Evolutionary conservation across 2,113 vertebrate species (phyloP), one percentile per base, ranked within the genome.

Genomic region (Promerops cafer): DNA sequence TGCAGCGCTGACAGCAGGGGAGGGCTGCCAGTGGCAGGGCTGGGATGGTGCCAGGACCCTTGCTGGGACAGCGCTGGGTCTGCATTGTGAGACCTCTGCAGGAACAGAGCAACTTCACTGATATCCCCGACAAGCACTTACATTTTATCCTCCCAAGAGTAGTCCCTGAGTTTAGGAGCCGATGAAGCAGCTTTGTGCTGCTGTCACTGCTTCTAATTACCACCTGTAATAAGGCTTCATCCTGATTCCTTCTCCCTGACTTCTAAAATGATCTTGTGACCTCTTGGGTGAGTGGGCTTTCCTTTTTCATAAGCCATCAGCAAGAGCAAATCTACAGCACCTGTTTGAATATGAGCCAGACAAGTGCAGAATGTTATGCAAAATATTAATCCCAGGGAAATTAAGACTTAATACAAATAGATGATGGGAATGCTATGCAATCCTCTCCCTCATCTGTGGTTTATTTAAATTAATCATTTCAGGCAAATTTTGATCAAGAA

Each of bases 181-280:
- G 0, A 54, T 37, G 57, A 79, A 87, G 63, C 50, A 91, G 79
- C 85, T 93, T 88, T 92, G 47, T 86, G 71, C 47, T 95, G 56
- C 85, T 96, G 87, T 96, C 85, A 49, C 47, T 80, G 61, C 44
- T 94, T 90, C 90, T 95, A 93, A 96, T 89, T 96, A 96, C 77
- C 31, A 65, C 37, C 52, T 93, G 23, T 87, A 84, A 94, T 82
- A 88, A 92, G 60, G 42, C 35, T 94, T 94, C 71, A 45, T 88
- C 79, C 47, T 78, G 56, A 88, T 81, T 94, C 31, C 52, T 56
- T 88, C 71, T 83, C 64, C 42, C 45, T 59, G 66, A 83, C 78
- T 90, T 94, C 81, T 90, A 87, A 96, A 95, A 66, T 17, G 23
- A 12, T 83, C 47, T 52, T 91, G 45, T 9, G 26, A 33, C 60